Conservation (phyloP, 2,888 invertebrate species). For the Tubiluchus corallicola region DNA sequence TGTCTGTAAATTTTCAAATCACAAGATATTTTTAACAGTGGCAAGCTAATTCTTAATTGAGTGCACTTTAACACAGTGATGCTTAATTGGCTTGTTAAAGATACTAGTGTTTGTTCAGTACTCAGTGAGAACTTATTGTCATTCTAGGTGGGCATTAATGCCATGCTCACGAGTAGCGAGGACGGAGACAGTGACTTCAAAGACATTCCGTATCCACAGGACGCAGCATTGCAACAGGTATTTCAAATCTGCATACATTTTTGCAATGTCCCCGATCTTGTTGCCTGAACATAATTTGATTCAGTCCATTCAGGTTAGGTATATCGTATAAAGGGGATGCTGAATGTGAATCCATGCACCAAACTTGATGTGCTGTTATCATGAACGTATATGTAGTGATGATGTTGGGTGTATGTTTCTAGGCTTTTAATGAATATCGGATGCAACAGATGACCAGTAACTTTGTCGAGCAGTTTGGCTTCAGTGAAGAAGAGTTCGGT, state of each 20-base stretch:
- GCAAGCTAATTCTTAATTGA: background rate
- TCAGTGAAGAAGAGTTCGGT: conserved; percentile 42
- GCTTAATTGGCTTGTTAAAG: too few relatives aligned
- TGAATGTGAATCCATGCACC: background rate
- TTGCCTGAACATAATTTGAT: too few relatives aligned
- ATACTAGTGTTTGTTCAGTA: too few relatives aligned
- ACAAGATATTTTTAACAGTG: too few relatives aligned
- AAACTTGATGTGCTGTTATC: background rate
- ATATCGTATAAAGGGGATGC: too few relatives aligned
- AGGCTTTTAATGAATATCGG: conserved; percentile 42
- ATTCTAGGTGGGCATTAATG: conserved; percentile 24
- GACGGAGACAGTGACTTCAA: conserved; percentile 36
- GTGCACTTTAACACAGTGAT: too few relatives aligned
- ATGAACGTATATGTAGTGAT: background rate
- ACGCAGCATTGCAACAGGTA: conserved; percentile 36
- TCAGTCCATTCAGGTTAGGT: too few relatives aligned
- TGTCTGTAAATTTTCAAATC: too few relatives aligned
- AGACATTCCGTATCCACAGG: conserved; percentile 35
- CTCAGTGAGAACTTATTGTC: too few relatives aligned
- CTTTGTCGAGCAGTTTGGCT: conserved; percentile 42
- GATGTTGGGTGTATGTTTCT: conserved; percentile 20
- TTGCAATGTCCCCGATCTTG: too few relatives aligned
- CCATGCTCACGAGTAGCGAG: conserved; percentile 31
- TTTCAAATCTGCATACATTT: too few relatives aligned
- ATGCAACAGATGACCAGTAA: conserved; percentile 41